Evolutionary conservation across 2,797 vertebrate genomes (phyloP), one percentile per base, ranked within the genome.

Genomic region (Brotula barbata): DNA sequence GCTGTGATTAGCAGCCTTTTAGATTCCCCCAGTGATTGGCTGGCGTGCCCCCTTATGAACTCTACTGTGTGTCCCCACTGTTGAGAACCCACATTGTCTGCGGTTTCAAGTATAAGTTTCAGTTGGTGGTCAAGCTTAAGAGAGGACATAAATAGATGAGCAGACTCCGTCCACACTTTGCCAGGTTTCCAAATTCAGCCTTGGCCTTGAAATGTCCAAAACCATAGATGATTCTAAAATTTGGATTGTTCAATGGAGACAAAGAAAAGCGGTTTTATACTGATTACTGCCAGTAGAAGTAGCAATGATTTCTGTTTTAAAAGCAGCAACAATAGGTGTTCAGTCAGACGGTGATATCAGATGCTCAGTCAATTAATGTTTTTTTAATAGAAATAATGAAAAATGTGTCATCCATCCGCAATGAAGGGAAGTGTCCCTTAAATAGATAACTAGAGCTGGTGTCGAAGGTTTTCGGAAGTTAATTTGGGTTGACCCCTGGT

Each of bases 51-150:
- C 31, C 78, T 84, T 82, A 89, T 78, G 72, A 68, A 71, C 53
- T 34, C 36, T 64, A 67, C 73, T 48, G 78, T 88, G 75, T 84
- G 74, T 84, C 76, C 73, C 71, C 68, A 0, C 52, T 22, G 31
- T 64, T 82, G 80, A 79, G 73, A 70, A 71, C 78, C 80, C 75
- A 72, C 78, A 87, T 89, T 88, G 85, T 89, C 77, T 75, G 71
- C 48, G 40, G 71, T 85, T 85, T 75, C 75, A 89, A 87, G 82
- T 82, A 75, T 60, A 69, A 52, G 78, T 84, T 84, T 87, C 73
- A 85, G 80, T 81, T 75, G 77, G 75, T 68, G 76, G 50, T 70
- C 41, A 15, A 82, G 85, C 81, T 88, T 80, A 83, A 73, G 83
- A 66, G 74, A 28, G 36, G 76, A 82, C 82, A 5, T 56, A 88